Conservation (phyloP, 2,797 vertebrate genomes). For the Mormyrops attenuatus region DNA sequence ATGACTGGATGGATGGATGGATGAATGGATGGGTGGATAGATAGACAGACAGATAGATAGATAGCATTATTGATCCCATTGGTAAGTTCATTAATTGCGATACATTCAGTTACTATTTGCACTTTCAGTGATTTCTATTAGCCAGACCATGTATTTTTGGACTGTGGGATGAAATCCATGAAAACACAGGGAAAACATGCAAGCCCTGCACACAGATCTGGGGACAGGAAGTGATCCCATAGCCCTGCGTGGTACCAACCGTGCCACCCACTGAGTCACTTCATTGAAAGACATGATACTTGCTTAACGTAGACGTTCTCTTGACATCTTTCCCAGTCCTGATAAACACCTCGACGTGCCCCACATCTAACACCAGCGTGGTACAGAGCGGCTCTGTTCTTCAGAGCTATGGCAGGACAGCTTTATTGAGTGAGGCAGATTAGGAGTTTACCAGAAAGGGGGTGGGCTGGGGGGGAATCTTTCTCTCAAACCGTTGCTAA, state of each 20-base stretch:
- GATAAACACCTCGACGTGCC: background rate
- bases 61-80: background rate
- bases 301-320: no score
- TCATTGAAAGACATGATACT: background rate
- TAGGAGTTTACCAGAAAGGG: conserved; percentile 3
- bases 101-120: background rate
- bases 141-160: background rate
- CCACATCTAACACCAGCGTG: background rate
- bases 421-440: background rate
- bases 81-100: background rate
- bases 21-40: background rate
- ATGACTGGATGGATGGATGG: background rate
- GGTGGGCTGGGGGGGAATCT: background rate
- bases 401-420: background rate
- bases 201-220: background rate
- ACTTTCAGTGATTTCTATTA: background rate
- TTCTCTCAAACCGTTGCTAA: background rate
- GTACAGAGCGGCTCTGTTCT: background rate
- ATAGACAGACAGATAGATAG: background rate
- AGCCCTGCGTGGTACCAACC: background rate
- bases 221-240: background rate
- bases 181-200: background rate
- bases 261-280: background rate
- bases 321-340: background rate
- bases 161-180: background rate